Conservation (phyloP, 2,888 invertebrate species). For the Scaeva pyrastri region DNA sequence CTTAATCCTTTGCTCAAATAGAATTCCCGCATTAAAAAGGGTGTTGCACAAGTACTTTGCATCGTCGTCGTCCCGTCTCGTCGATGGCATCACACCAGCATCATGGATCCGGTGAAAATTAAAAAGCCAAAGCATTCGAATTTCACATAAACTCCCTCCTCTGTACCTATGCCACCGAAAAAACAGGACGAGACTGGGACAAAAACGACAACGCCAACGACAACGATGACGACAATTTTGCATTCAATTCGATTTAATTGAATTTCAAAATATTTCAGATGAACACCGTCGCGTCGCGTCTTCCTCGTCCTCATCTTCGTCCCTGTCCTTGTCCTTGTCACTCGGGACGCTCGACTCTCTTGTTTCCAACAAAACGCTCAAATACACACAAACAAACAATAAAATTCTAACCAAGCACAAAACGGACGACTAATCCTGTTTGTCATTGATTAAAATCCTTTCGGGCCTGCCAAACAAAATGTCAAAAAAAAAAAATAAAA, state of each 20-base stretch:
- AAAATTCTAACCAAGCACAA: constrained; percentile 61
- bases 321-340: too few species aligned
- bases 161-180: background rate
- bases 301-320: too few species aligned
- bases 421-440: constrained; percentile 73
- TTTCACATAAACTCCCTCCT: constrained; percentile 4
- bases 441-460: constrained; percentile 74
- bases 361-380: constrained; percentile 5
- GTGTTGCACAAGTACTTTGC: constrained; percentile 65
- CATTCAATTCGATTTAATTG: constrained; percentile 71
- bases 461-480: constrained; percentile 27
- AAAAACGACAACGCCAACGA: background rate
- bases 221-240: constrained; percentile 27
- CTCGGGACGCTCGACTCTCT: background rate
- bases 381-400: constrained; percentile 29
- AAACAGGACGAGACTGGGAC: background rate
- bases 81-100: constrained; percentile 21
- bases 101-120: background rate
- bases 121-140: constrained; percentile 26
- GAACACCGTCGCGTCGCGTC: constrained; percentile 5
- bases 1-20: constrained; percentile 69
- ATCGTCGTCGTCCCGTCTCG: too few species aligned
- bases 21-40: constrained; percentile 41
- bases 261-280: constrained; percentile 64
- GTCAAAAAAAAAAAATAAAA: constrained; percentile 7